Percentiles rank a stretch among this genome's conserved stretches.
Conservation (phyloP, 2,113 vertebrate species). For the Oncorhynchus mykiss region DNA sequence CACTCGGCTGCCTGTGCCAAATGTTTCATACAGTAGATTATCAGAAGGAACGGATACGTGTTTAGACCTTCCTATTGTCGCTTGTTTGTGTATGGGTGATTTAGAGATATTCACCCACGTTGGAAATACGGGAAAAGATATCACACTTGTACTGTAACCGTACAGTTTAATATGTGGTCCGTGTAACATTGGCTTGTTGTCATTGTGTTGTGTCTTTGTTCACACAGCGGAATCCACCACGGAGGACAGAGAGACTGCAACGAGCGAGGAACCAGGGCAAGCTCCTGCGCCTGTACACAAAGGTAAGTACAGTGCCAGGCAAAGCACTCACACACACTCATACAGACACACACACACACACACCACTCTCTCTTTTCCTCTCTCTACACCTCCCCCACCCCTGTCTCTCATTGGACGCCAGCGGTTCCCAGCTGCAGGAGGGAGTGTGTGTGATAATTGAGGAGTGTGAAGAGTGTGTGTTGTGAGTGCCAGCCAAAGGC, state of each 20-base stretch:
- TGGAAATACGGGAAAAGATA: conserved; percentile 2
- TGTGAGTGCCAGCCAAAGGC: background rate
- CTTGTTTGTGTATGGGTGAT: conserved; percentile 63
- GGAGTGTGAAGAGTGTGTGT: no score
- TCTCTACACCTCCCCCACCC: background rate
- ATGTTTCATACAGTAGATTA: conserved; percentile 47
- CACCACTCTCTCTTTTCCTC: conserved; percentile 6
- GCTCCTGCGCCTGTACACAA: conserved; percentile 67
- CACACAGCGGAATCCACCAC: conserved; percentile 67
- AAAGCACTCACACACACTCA: background rate
- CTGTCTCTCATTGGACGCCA: background rate
- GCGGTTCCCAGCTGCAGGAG: background rate
- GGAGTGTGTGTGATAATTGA: no score
- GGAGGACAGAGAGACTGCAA: conserved; percentile 65
- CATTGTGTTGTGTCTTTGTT: conserved; percentile 43
- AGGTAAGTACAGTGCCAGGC: conserved; percentile 65
- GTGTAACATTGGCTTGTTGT: conserved; percentile 5
- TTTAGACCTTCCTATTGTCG: conserved; percentile 45
- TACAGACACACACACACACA: background rate
- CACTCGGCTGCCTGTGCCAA: conserved; percentile 56
- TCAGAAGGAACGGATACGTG: conserved; percentile 31
- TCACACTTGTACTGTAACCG: no score
- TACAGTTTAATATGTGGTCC: no score
- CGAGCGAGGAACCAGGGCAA: conserved; percentile 67
- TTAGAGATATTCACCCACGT: conserved; percentile 32